These are phyloP conservation scores for Drepana falcataria DNA, from an alignment of 2,888 invertebrate species.

Conservation along the genomic window DNA sequence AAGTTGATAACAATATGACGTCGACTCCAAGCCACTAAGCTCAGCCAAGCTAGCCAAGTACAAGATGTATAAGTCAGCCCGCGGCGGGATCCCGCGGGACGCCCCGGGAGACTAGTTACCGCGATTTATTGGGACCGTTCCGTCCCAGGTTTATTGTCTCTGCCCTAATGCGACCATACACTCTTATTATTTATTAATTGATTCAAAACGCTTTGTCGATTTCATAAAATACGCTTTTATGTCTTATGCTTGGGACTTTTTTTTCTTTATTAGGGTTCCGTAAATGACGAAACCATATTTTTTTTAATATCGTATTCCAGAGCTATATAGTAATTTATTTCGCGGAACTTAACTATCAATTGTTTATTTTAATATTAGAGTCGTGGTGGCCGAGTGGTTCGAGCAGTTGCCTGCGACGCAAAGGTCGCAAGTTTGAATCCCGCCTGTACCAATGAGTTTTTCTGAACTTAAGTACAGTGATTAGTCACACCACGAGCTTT, in stretches of 20 bases:
- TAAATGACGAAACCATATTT: not conserved
- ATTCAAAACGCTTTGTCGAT: conserved; percentile 36
- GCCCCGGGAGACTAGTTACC: conserved; percentile 48
- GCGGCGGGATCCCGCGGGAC: conserved; percentile 29
- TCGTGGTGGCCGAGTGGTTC: too few relatives aligned
- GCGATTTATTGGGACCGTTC: conserved; percentile 46
- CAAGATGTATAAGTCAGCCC: conserved; percentile 41
- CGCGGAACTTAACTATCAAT: too few relatives aligned
- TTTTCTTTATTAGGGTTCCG: not conserved
- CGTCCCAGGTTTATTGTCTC: conserved; percentile 38
- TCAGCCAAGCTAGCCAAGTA: conserved; percentile 5
- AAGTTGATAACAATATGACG: not conserved
- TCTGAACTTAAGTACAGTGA: too few relatives aligned
- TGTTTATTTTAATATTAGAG: too few relatives aligned
- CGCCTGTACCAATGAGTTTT: too few relatives aligned
- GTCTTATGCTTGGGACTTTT: conserved; percentile 3
- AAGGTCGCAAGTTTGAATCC: too few relatives aligned
- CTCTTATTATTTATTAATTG: conserved; percentile 64
- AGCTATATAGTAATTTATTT: too few relatives aligned
- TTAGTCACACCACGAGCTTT: too few relatives aligned
- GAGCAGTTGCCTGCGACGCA: too few relatives aligned
- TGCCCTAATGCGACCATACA: conserved; percentile 30
- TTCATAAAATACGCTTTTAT: conserved; percentile 32
- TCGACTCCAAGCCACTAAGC: not conserved
- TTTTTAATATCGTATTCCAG: too few relatives aligned